Conservation (phyloP, 1,140 invertebrate species). For the Listronotus oregonensis region DNA sequence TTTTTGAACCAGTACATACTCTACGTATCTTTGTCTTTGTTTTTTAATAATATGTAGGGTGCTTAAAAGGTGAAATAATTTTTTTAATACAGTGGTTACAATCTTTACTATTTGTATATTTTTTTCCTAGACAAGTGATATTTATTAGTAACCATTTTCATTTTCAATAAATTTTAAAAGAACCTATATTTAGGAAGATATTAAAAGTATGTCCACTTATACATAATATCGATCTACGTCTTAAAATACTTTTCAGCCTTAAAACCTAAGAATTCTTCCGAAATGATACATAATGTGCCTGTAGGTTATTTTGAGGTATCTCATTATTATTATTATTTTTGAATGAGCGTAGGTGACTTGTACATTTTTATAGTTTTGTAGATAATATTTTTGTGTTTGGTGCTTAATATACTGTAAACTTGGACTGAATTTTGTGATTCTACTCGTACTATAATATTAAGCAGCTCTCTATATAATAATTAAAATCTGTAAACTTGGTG, state of each 20-base stretch:
- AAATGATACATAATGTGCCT: constrained; percentile 16
- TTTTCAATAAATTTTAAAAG: no score
- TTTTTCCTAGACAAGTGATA: no score
- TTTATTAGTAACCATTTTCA: no score
- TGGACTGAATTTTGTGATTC: constrained; percentile 37
- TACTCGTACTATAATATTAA: constrained; percentile 29
- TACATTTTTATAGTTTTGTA: constrained; percentile 21
- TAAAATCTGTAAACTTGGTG: background rate
- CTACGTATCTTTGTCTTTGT: no score
- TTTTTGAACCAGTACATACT: no score
- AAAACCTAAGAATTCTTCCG: constrained; percentile 3
- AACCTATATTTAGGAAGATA: background rate
- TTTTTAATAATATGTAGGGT: no score
- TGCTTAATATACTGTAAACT: constrained; percentile 25
- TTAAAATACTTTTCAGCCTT: background rate
- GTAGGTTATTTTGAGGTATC: constrained; percentile 15
- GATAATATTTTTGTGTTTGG: constrained; percentile 24
- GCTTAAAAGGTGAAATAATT: no score
- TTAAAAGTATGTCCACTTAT: background rate
- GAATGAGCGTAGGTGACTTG: background rate
- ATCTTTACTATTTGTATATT: no score
- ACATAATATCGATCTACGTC: background rate
- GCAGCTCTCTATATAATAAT: constrained; percentile 20
- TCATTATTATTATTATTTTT: background rate
- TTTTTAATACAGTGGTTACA: no score